phyloP scores from a whole-genome alignment of 2,888 invertebrate genomes.

The Drosophila anomalata region DNA sequence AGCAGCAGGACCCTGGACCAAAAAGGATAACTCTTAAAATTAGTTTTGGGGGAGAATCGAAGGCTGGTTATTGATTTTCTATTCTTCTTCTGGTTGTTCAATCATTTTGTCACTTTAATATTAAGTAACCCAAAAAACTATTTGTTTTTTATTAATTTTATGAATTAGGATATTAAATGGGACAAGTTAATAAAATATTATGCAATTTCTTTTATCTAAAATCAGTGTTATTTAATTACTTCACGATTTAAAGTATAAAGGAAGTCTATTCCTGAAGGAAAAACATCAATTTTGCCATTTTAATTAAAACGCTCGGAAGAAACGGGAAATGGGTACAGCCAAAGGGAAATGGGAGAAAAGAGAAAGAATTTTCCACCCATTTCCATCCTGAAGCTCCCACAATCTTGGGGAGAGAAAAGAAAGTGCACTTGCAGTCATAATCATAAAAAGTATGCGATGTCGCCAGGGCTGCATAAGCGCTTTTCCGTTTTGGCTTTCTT shows the following conservation, averaged over 20 bases:
- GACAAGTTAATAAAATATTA: no score
- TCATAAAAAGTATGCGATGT: slow-evolving; percentile 76
- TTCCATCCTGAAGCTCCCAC: slow-evolving; percentile 24
- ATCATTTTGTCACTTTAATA: slow-evolving; percentile 75
- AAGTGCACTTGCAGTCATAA: slow-evolving; percentile 63
- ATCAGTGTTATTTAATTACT: not conserved
- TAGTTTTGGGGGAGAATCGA: slow-evolving; percentile 57
- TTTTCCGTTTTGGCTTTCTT: not conserved
- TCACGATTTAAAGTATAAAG: not conserved
- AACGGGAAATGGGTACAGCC: slow-evolving; percentile 15
- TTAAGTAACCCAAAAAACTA: not conserved
- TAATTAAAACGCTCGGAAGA: slow-evolving; percentile 69
- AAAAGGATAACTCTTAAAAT: slow-evolving; percentile 79
- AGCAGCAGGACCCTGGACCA: slow-evolving; percentile 35
- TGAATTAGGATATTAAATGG: no score
- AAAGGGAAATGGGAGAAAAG: slow-evolving; percentile 19
- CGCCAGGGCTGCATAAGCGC: slow-evolving; percentile 45
- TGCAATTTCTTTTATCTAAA: no score
- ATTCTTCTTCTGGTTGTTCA: slow-evolving; percentile 43
- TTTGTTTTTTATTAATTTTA: no score
- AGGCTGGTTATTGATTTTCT: slow-evolving; percentile 62
- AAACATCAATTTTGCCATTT: slow-evolving; percentile 77
- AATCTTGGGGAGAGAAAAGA: slow-evolving; percentile 26
- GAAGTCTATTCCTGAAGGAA: slow-evolving; percentile 23
- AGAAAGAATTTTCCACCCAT: slow-evolving; percentile 12